Evolutionary conservation across 2,797 vertebrate species (phyloP).

Genomic region (Periophthalmus magnuspinnatus): DNA sequence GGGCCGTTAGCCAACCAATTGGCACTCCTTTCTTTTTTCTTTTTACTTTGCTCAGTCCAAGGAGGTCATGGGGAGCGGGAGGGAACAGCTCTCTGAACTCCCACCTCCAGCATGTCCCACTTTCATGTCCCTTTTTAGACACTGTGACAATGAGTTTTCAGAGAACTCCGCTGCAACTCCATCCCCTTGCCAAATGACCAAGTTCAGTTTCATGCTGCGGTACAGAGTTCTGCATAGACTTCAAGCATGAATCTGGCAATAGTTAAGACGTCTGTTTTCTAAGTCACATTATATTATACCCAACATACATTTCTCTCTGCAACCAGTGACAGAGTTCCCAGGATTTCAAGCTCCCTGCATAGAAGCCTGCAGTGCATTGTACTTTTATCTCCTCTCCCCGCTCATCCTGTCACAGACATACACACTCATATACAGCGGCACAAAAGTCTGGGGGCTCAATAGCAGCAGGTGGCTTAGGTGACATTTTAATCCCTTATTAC

Average conservation of each 20-base stretch:
- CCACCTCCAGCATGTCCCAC: constrained; percentile 70
- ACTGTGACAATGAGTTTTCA: constrained; percentile 67
- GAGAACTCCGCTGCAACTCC: constrained; percentile 52
- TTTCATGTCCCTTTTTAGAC: constrained; percentile 75
- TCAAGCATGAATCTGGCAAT: constrained; percentile 19
- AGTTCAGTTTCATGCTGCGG: constrained; percentile 39
- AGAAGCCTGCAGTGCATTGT: constrained; percentile 45
- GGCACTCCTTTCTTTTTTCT: constrained; percentile 59
- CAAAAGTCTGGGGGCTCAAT: constrained; percentile 77
- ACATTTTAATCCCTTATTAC: constrained; percentile 85
- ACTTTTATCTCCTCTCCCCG: constrained; percentile 31
- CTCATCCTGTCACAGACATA: constrained; percentile 17
- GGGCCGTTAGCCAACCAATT: constrained; percentile 71
- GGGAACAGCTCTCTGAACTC: constrained; percentile 53
- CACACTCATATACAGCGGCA: constrained; percentile 46
- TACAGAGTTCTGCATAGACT: constrained; percentile 8
- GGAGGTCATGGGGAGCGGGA: constrained; percentile 60
- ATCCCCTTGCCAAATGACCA: constrained; percentile 47
- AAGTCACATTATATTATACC: constrained; percentile 28
- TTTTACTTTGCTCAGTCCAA: constrained; percentile 57
- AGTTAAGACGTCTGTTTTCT: constrained; percentile 33
- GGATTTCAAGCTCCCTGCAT: constrained; percentile 20
- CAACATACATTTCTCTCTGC: constrained; percentile 29
- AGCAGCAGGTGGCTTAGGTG: constrained; percentile 83
- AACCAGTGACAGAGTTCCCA: constrained; percentile 35